Percentiles rank a stretch among this genome's conserved stretches.
Evolutionary conservation across 2,888 invertebrate genomes (phyloP).

Genomic region (Scaptomyza reducta): DNA sequence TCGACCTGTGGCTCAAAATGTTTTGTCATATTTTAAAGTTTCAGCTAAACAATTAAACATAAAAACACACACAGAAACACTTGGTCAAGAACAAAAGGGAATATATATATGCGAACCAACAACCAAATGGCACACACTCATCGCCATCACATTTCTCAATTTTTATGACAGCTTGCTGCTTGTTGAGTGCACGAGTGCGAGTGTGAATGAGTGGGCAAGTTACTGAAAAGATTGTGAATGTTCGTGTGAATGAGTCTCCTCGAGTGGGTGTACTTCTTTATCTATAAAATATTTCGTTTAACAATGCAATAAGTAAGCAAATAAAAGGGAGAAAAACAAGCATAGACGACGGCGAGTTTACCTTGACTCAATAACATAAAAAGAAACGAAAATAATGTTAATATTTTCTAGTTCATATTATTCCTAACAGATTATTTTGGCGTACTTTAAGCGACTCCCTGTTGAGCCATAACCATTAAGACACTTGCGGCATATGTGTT

Average conservation of each 20-base stretch:
- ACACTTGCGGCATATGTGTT: constrained; percentile 18
- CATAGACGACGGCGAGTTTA: constrained; percentile 12
- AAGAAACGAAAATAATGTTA: no score
- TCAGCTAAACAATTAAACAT: constrained; percentile 52
- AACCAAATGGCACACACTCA: constrained; percentile 62
- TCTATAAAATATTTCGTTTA: constrained; percentile 23
- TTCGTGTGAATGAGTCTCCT: neutral
- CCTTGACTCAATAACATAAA: neutral
- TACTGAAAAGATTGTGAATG: constrained; percentile 1
- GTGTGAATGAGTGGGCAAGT: constrained; percentile 1
- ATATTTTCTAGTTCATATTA: no score
- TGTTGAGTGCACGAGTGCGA: constrained; percentile 3
- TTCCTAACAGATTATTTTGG: no score
- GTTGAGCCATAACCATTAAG: constrained; percentile 2
- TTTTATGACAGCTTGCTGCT: constrained; percentile 68
- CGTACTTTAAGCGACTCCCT: neutral
- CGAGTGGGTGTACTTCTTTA: constrained; percentile 23
- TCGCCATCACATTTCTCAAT: constrained; percentile 66
- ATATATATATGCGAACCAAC: constrained; percentile 23
- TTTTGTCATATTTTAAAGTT: constrained; percentile 16
- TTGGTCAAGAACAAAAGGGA: constrained; percentile 13
- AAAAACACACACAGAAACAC: constrained; percentile 19
- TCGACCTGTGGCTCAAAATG: constrained; percentile 37
- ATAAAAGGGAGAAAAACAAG: neutral
- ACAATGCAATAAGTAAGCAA: constrained; percentile 12